phyloP scores from a whole-genome alignment of 2,888 invertebrate species.

The Osmoderma eremita region DNA sequence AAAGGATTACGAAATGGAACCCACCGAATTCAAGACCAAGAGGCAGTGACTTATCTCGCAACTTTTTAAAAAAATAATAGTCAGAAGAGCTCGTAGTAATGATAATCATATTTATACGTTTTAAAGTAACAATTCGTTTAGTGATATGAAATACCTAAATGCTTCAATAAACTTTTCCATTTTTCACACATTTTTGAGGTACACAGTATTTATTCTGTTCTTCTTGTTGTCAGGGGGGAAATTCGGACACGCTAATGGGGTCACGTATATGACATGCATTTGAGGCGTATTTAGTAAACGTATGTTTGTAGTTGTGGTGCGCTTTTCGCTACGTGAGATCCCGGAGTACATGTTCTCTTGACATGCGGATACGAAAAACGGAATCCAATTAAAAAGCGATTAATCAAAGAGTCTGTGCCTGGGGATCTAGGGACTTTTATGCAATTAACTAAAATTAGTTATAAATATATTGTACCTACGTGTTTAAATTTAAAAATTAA shows the following conservation, averaged over 20 bases:
- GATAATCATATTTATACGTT: too few relatives aligned
- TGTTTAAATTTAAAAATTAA: conserved; percentile 1
- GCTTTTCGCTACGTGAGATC: conserved; percentile 2
- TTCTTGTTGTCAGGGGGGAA: conserved; percentile 44
- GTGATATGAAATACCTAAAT: too few relatives aligned
- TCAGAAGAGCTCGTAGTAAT: too few relatives aligned
- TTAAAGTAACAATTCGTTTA: too few relatives aligned
- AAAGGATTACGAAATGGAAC: too few relatives aligned
- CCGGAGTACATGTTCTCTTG: neutral
- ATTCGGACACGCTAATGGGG: conserved; percentile 42
- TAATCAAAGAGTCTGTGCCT: conserved; percentile 20
- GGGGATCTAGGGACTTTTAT: conserved; percentile 25
- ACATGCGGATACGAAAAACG: conserved; percentile 1
- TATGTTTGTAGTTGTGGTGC: too few relatives aligned
- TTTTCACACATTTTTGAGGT: too few relatives aligned
- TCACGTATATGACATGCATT: conserved; percentile 43
- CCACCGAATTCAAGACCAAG: too few relatives aligned
- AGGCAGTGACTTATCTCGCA: too few relatives aligned
- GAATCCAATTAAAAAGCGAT: conserved; percentile 33
- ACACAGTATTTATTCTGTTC: too few relatives aligned
- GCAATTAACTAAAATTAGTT: conserved; percentile 23
- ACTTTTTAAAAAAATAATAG: too few relatives aligned
- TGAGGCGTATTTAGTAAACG: conserved; percentile 18
- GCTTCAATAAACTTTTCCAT: too few relatives aligned
- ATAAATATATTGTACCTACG: neutral